A percentile compares a stretch with the other conserved stretches of the same genome.
Conservation (phyloP, 2,113 vertebrate species). For the Myotis brandtii region DNA sequence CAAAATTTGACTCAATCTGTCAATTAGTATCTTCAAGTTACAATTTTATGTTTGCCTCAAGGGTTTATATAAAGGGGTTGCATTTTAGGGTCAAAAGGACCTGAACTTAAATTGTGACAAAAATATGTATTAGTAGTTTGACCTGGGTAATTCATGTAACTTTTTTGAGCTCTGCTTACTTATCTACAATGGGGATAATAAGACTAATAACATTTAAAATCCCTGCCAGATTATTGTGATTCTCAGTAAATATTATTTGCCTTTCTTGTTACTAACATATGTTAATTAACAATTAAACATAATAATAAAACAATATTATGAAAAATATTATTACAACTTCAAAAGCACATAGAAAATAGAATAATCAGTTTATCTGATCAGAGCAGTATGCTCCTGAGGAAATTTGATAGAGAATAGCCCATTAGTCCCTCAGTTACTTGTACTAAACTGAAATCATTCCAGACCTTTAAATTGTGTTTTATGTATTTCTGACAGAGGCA, state of each 20-base stretch:
- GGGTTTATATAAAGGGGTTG: neutral
- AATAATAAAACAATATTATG: neutral
- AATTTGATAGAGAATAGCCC: neutral
- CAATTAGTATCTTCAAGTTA: neutral
- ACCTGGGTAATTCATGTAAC: neutral
- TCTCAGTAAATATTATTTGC: neutral
- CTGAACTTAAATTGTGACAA: neutral
- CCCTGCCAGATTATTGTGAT: neutral
- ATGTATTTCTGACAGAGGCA: neutral
- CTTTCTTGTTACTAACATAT: neutral
- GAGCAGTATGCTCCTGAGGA: neutral
- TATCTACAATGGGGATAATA: neutral
- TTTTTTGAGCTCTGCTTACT: neutral
- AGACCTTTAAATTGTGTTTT: neutral
- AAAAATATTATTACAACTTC: neutral
- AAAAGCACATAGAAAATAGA: neutral
- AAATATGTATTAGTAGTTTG: neutral
- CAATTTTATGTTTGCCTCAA: neutral
- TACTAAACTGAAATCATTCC: slow-evolving; percentile 28
- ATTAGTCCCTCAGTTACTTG: neutral
- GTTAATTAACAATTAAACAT: slow-evolving; percentile 8
- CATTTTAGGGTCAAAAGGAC: neutral
- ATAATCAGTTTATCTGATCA: neutral
- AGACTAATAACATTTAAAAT: neutral
- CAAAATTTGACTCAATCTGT: neutral